A percentile compares a stretch with the other conserved stretches of the same genome.
phyloP scores from a whole-genome alignment of 2,888 invertebrate species.

The Tetranychus truncatus region DNA sequence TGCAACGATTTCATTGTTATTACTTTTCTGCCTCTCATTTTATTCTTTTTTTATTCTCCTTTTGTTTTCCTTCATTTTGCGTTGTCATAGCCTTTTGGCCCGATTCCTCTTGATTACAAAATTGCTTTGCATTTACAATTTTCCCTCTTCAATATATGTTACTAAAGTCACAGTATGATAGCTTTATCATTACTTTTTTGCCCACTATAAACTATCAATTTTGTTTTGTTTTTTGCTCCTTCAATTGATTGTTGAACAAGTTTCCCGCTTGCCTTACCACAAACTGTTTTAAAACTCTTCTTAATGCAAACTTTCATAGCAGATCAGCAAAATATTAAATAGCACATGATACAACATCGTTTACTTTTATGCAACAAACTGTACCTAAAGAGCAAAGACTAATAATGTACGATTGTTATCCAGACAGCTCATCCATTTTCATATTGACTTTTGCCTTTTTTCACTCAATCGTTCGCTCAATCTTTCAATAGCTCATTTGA shows the following conservation, averaged over 20 bases:
- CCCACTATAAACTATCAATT: not conserved
- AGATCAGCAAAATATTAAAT: not conserved
- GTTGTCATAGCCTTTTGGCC: conserved; percentile 1
- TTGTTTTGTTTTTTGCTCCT: not conserved
- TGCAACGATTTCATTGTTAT: not conserved
- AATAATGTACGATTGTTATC: too few relatives aligned
- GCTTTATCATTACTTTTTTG: not conserved
- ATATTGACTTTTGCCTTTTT: too few relatives aligned
- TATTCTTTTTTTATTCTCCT: conserved; percentile 5
- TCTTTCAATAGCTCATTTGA: too few relatives aligned
- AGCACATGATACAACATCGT: not conserved
- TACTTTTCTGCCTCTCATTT: not conserved
- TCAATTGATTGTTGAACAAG: conserved; percentile 6
- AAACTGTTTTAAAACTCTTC: not conserved
- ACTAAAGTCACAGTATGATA: not conserved
- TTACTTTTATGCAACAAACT: not conserved
- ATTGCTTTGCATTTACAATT: not conserved
- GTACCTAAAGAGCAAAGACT: too few relatives aligned
- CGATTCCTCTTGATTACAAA: not conserved
- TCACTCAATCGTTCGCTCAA: too few relatives aligned
- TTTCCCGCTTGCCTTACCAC: conserved; percentile 7
- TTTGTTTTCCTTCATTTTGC: not conserved
- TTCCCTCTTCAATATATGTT: not conserved
- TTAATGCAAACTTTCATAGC: not conserved
- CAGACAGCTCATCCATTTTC: too few relatives aligned